Evolutionary conservation across 1,140 invertebrate genomes (phyloP).

Genomic region (Drusus annulatus): DNA sequence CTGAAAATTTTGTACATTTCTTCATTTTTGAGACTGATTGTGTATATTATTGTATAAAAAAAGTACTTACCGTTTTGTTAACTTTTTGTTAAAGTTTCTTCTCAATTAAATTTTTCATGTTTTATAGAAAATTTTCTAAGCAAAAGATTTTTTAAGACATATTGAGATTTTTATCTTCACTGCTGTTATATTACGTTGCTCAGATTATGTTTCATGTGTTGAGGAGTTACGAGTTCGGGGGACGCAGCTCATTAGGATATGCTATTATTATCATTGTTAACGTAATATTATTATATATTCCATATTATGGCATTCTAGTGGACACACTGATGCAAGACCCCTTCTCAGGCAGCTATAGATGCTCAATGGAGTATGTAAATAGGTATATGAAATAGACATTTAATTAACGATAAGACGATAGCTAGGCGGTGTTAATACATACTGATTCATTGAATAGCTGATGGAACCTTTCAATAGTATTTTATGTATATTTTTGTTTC

Average conservation of each 20-base stretch:
- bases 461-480: no score
- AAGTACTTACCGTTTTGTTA: slow-evolving; percentile 46
- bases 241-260: neutral
- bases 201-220: no score
- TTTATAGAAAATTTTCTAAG: slow-evolving; percentile 18
- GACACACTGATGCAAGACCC: slow-evolving; percentile 52
- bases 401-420: no score
- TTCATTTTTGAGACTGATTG: slow-evolving; percentile 60
- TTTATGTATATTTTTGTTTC: no score
- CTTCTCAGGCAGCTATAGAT: slow-evolving; percentile 59
- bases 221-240: neutral
- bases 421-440: no score
- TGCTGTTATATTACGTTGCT: no score
- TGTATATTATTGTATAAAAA: slow-evolving; percentile 59
- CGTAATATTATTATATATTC: slow-evolving; percentile 16
- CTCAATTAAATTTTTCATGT: slow-evolving; percentile 20
- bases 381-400: neutral
- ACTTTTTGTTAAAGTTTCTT: neutral
- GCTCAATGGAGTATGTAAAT: slow-evolving; percentile 58
- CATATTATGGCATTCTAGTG: slow-evolving; percentile 47
- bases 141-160: neutral
- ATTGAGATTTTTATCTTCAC: neutral
- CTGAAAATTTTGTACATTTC: slow-evolving; percentile 57
- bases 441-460: no score
- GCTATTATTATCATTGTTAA: slow-evolving; percentile 11